Percentiles rank a stretch among this genome's conserved stretches.
phyloP scores from a whole-genome alignment of 2,113 vertebrate species.

The Callipepla californica region DNA sequence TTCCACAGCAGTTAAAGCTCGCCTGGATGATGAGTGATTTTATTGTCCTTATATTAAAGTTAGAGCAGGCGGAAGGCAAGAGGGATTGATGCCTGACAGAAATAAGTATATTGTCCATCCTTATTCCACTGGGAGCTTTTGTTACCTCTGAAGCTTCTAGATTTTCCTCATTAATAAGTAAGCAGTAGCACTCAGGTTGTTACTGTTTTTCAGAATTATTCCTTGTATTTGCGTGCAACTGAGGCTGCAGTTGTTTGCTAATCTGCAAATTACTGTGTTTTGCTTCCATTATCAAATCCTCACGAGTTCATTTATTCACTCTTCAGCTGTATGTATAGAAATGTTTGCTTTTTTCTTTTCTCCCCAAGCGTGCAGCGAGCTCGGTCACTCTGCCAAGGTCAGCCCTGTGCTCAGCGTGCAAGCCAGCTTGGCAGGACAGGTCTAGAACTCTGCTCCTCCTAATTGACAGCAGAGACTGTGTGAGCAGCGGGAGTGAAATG shows the following conservation, averaged over 20 bases:
- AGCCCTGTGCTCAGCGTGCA: not conserved
- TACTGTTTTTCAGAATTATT: not conserved
- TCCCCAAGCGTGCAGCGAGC: not conserved
- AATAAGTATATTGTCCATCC: not conserved
- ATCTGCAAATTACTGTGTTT: not conserved
- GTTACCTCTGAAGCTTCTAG: not conserved
- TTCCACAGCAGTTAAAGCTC: not conserved
- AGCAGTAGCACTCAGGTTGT: not conserved
- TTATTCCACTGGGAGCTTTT: not conserved
- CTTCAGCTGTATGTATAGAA: not conserved
- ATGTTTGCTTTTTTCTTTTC: accelerated
- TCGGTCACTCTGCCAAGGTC: not conserved
- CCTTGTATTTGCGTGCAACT: not conserved
- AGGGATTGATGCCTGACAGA: not conserved
- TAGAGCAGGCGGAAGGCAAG: not conserved
- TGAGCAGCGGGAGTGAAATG: not conserved
- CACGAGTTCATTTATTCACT: not conserved
- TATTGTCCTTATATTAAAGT: not conserved
- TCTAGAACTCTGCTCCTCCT: not conserved
- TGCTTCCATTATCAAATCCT: not conserved
- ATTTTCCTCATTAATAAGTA: not conserved
- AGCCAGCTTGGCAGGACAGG: not conserved
- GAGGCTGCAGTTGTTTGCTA: not conserved
- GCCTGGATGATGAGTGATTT: not conserved
- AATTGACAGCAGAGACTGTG: not conserved